Conservation (phyloP, 2,113 vertebrate genomes). For the Sakesphorus luctuosus region DNA sequence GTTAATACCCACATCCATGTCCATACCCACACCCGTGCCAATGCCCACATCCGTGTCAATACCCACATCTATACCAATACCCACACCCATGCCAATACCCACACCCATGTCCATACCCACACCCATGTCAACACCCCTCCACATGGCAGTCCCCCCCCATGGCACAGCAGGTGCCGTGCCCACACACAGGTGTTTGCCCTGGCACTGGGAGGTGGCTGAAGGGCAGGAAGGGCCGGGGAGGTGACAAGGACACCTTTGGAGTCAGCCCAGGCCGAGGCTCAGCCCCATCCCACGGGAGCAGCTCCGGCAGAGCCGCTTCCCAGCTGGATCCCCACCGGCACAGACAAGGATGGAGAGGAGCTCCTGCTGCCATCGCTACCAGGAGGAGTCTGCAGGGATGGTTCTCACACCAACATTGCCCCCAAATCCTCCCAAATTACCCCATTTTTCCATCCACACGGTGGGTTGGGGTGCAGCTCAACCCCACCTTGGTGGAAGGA, state of each 20-base stretch:
- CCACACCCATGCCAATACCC: too few relatives aligned
- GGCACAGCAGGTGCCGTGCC: not conserved
- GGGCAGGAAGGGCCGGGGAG: not conserved
- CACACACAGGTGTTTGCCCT: not conserved
- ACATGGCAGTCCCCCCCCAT: fast-evolving
- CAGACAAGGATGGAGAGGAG: not conserved
- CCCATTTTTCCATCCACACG: not conserved
- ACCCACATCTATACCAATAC: too few relatives aligned
- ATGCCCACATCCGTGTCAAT: too few relatives aligned
- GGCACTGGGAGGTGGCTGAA: not conserved
- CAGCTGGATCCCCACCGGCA: not conserved
- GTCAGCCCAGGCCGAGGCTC: not conserved
- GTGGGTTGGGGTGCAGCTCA: too few relatives aligned
- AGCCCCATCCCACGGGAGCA: too few relatives aligned
- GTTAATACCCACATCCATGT: too few relatives aligned
- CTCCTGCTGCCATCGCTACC: not conserved
- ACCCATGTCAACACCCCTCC: not conserved
- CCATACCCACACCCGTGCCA: too few relatives aligned
- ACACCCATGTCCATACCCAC: not conserved
- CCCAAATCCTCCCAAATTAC: not conserved
- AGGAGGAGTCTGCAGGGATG: not conserved
- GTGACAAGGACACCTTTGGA: not conserved
- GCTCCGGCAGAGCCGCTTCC: not conserved
- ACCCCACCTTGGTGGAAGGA: not conserved
- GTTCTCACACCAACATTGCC: not conserved